Percentiles rank a stretch among this genome's conserved stretches.
phyloP scores from a whole-genome alignment of 1,140 invertebrate species.

The Megalopta genalis region DNA sequence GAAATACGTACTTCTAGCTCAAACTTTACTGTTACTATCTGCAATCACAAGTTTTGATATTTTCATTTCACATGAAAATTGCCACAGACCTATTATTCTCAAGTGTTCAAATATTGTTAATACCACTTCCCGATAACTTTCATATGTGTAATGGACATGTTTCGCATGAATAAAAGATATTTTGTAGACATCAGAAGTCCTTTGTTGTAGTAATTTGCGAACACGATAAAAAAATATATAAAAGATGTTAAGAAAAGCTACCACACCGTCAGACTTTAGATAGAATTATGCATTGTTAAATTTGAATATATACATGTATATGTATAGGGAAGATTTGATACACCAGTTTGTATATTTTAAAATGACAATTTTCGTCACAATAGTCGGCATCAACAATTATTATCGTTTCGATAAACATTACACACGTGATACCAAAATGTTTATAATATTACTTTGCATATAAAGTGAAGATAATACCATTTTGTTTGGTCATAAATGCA shows the following conservation, averaged over 20 bases:
- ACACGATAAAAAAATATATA: background rate
- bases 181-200: background rate
- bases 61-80: background rate
- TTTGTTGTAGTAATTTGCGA: background rate
- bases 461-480: slow-evolving; percentile 7
- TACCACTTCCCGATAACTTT: background rate
- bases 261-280: background rate
- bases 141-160: background rate
- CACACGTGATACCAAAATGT: background rate
- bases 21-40: background rate
- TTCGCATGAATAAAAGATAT: background rate
- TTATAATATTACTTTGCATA: slow-evolving; percentile 6
- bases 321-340: background rate
- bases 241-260: background rate
- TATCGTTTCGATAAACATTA: background rate
- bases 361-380: background rate
- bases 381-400: background rate
- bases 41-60: background rate
- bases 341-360: background rate
- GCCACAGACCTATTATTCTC: background rate
- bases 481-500: slow-evolving; percentile 4
- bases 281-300: background rate
- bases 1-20: background rate
- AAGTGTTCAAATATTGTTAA: background rate
- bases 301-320: background rate